These are phyloP conservation scores for Drosophila pseudotakahashii DNA, from an alignment of 2,888 invertebrate species.

Conservation along the genomic window DNA sequence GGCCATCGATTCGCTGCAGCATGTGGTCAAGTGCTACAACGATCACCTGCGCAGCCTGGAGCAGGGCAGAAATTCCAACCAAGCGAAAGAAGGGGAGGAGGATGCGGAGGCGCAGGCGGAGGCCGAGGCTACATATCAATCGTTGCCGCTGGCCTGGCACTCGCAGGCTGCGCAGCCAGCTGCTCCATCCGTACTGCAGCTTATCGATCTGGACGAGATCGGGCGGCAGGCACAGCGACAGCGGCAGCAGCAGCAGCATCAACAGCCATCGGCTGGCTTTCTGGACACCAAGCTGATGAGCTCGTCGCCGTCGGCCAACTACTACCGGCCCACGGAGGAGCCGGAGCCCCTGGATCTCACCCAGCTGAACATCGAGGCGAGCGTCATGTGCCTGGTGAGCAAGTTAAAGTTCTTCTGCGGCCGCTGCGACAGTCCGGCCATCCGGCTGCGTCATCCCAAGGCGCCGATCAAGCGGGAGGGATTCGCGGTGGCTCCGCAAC, in stretches of 20 bases:
- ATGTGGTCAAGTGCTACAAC: slow-evolving; percentile 82
- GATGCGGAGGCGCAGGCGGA: background rate
- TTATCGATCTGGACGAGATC: slow-evolving; percentile 64
- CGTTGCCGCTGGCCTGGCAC: slow-evolving; percentile 71
- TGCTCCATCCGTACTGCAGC: slow-evolving; percentile 34
- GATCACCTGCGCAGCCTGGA: slow-evolving; percentile 75
- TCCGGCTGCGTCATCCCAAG: slow-evolving; percentile 86
- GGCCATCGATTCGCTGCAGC: slow-evolving; percentile 82
- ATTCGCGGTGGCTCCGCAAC: slow-evolving; percentile 72
- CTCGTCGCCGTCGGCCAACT: slow-evolving; percentile 88
- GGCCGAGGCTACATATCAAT: slow-evolving; percentile 71
- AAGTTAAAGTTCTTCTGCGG: slow-evolving; percentile 92
- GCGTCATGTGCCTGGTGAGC: slow-evolving; percentile 93
- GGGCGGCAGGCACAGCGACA: background rate
- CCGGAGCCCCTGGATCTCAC: slow-evolving; percentile 94
- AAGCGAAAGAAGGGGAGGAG: too few relatives aligned
- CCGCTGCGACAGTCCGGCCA: slow-evolving; percentile 89
- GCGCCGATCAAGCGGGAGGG: slow-evolving; percentile 78
- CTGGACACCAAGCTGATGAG: slow-evolving; percentile 85
- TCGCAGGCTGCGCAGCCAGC: slow-evolving; percentile 7
- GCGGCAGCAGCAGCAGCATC: slow-evolving; percentile 25
- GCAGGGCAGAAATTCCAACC: slow-evolving; percentile 11
- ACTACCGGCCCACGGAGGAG: slow-evolving; percentile 91
- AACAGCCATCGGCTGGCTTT: slow-evolving; percentile 81
- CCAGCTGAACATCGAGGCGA: slow-evolving; percentile 93